Conservation (phyloP, 2,888 invertebrate genomes). For the Drosophila testacea region DNA sequence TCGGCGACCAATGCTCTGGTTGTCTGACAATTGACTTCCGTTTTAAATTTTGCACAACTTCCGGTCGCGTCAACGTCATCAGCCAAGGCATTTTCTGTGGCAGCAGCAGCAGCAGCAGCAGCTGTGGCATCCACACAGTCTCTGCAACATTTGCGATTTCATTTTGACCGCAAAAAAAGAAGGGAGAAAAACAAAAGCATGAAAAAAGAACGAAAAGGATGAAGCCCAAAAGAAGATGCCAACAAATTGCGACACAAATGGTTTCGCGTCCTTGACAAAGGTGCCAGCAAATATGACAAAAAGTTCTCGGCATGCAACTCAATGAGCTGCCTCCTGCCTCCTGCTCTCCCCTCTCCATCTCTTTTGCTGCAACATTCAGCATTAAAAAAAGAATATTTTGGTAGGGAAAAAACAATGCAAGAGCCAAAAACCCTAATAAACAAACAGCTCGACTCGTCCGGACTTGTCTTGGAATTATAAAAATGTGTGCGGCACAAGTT, state of each 20-base stretch:
- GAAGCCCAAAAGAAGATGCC: constrained; percentile 16
- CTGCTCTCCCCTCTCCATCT: neutral
- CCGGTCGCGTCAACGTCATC: constrained; percentile 59
- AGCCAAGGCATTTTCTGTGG: neutral
- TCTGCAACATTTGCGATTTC: constrained; percentile 20
- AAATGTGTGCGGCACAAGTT: constrained; percentile 33
- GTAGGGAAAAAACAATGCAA: constrained; percentile 24
- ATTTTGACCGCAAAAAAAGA: constrained; percentile 25
- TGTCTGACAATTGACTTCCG: constrained; percentile 79
- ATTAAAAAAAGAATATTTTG: constrained; percentile 10
- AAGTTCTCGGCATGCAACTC: constrained; percentile 54
- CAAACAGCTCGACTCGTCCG: constrained; percentile 33
- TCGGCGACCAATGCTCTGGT: constrained; percentile 63
- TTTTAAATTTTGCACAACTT: constrained; percentile 78
- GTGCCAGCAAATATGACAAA: constrained; percentile 58
- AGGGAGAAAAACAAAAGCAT: neutral
- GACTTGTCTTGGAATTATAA: constrained; percentile 42
- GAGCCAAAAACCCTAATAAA: constrained; percentile 35
- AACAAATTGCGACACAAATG: constrained; percentile 29
- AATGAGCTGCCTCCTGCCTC: constrained; percentile 31
- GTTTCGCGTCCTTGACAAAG: constrained; percentile 70
- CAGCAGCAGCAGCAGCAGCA: constrained; percentile 4
- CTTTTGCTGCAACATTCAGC: constrained; percentile 2
- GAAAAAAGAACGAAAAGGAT: neutral
- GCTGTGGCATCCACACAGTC: constrained; percentile 7